These are phyloP conservation scores for Anguilla rostrata DNA, from an alignment of 2,113 vertebrate genomes.

Conservation along the genomic window DNA sequence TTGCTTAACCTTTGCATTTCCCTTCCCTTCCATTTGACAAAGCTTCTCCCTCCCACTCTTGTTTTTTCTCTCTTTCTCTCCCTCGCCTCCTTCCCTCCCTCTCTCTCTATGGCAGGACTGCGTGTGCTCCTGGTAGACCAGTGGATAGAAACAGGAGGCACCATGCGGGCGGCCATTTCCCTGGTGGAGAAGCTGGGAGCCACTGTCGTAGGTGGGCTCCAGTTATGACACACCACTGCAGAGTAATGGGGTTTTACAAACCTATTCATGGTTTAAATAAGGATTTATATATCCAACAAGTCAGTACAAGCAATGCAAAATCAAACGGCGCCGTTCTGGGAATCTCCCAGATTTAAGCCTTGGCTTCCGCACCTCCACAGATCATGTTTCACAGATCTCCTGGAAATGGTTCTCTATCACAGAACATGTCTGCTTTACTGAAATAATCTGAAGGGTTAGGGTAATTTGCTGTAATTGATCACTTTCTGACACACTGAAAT, in stretches of 20 bases:
- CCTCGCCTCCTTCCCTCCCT: neutral
- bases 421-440: no score
- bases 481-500: no score
- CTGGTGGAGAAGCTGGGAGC: constrained; percentile 78
- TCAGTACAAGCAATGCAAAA: no score
- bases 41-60: neutral
- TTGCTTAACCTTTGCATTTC: no score
- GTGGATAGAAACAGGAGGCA: constrained; percentile 87
- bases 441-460: no score
- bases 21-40: neutral
- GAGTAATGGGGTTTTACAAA: neutral
- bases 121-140: constrained; percentile 82
- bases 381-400: no score
- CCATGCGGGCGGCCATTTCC: constrained; percentile 79
- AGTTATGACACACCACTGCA: neutral
- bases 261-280: neutral
- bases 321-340: no score
- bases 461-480: no score
- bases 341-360: no score
- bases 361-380: no score
- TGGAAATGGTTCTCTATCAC: no score
- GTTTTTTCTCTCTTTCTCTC: no score
- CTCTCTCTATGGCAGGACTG: constrained; percentile 59
- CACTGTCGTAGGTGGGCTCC: constrained; percentile 71
- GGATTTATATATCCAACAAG: neutral